Evolutionary conservation across 2,888 invertebrate genomes (phyloP), one percentile per base, ranked within the genome.

Genomic region (Pandemis heparana): DNA sequence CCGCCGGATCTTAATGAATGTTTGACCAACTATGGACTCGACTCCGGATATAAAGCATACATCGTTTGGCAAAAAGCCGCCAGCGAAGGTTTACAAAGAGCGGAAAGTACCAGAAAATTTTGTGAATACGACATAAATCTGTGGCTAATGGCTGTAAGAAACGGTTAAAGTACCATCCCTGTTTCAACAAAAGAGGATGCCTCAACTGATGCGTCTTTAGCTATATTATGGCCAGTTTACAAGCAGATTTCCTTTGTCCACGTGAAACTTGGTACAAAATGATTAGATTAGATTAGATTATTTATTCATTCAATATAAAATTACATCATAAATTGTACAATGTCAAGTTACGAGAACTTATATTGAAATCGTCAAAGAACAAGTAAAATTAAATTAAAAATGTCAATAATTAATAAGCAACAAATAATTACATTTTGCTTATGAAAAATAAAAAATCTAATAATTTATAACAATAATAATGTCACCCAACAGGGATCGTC

Each of bases 1-100:
- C 61, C 60, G 48, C 74, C 74, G 74, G 74, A 74, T 74, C 69
- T 70, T 74, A 74, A 74, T 74, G 74, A 70, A 74, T 74, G 74
- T 64, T 65, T 74, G 65, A 70, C 74, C 74, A 65, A 70, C 65
- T 74, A 74, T 74, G 74, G 74, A 60, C 60, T 39, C 46, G 46
- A 69, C 60, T 32, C 48, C 61, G 70, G 74, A 61, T 74, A 74
- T 70, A 74, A 68, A 61, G 65, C 74, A 70, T 43, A 59, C 68
- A n/a, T 68, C 67, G 68, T 63, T 73, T 73, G 68, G 68, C 59
- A 56, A 68, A 72, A 72, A 72, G 59, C 74, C 46, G 74, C 59
- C 48, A 53, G 65, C 38, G 38, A 59, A 51, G 39, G 66, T 32
- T 39, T 0, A n/a, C 61, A 43, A 56, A 62, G 48, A 59, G 4